Conservation (phyloP, 2,888 invertebrate genomes). For the Pseudeuparius sepicola region DNA sequence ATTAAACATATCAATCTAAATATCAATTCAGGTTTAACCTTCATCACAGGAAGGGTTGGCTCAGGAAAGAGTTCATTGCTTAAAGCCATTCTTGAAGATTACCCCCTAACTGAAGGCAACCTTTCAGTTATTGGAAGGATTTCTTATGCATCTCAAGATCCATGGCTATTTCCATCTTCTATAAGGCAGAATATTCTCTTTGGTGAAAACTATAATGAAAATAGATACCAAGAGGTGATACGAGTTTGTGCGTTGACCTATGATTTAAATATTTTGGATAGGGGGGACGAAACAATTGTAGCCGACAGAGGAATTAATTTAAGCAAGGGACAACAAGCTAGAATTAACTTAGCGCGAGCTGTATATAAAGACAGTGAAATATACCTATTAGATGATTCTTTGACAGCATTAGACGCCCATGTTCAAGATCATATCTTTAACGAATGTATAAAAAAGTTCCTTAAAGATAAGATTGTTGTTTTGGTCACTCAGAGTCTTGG, state of each 20-base stretch:
- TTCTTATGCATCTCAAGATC: constrained; percentile 51
- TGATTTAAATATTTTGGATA: constrained; percentile 62
- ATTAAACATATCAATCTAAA: constrained; percentile 38
- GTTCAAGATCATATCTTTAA: constrained; percentile 79
- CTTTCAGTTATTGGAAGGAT: constrained; percentile 41
- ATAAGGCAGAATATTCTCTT: constrained; percentile 72
- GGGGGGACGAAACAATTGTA: constrained; percentile 69
- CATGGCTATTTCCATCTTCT: constrained; percentile 50
- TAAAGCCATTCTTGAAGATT: constrained; percentile 38
- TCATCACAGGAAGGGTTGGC: constrained; percentile 57
- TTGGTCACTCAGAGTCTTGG: constrained; percentile 62
- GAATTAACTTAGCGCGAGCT: constrained; percentile 75
- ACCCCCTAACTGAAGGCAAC: constrained; percentile 34
- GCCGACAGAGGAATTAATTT: constrained; percentile 64
- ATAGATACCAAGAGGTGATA: constrained; percentile 33
- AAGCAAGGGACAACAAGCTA: constrained; percentile 73
- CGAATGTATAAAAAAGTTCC: constrained; percentile 53
- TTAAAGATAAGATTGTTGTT: constrained; percentile 56
- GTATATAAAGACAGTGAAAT: constrained; percentile 75
- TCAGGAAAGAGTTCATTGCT: constrained; percentile 49
- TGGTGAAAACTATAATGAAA: constrained; percentile 49
- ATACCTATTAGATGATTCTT: constrained; percentile 78
- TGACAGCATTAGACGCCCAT: constrained; percentile 80
- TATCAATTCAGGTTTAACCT: constrained; percentile 38
- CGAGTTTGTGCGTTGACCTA: constrained; percentile 57